Evolutionary conservation across 2,797 vertebrate genomes (phyloP).

Genomic region (Phoxinus dragarum): DNA sequence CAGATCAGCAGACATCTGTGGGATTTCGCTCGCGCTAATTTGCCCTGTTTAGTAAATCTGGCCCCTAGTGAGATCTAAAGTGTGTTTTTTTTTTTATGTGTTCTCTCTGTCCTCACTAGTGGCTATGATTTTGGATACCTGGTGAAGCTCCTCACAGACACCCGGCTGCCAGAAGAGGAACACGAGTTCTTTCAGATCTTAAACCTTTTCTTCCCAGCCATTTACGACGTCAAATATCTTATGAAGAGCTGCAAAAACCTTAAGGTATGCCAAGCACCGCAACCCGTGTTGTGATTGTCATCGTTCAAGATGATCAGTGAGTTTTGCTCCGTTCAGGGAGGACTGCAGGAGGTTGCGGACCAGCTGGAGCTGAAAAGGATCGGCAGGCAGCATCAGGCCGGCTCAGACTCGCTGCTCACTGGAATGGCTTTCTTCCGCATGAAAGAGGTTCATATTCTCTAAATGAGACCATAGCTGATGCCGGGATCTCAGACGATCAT

Average conservation of each 20-base stretch:
- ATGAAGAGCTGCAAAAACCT: slow-evolving; percentile 99
- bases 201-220: slow-evolving; percentile 97
- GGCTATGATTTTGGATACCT: slow-evolving; percentile 99
- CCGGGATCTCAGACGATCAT: not conserved
- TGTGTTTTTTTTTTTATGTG: not conserved
- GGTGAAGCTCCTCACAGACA: slow-evolving; percentile 96
- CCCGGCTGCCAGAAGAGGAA: slow-evolving; percentile 94
- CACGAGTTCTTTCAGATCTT: slow-evolving; percentile 98
- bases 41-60: not conserved
- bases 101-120: slow-evolving; percentile 68
- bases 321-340: slow-evolving; percentile 80
- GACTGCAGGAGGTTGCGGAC: slow-evolving; percentile 97
- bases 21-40: too few species aligned
- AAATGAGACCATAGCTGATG: not conserved
- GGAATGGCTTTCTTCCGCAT: slow-evolving; percentile 99
- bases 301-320: too few species aligned
- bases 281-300: not conserved
- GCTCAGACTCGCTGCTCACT: slow-evolving; percentile 95
- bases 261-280: slow-evolving; percentile 81
- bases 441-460: slow-evolving; percentile 87
- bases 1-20: too few species aligned
- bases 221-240: slow-evolving; percentile 98
- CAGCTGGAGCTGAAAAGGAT: slow-evolving; percentile 97
- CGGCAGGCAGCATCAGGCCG: slow-evolving; percentile 97
- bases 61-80: not conserved